Evolutionary conservation across 2,113 vertebrate species (phyloP).

Genomic region (Boulengeromyrus knoepffleri): DNA sequence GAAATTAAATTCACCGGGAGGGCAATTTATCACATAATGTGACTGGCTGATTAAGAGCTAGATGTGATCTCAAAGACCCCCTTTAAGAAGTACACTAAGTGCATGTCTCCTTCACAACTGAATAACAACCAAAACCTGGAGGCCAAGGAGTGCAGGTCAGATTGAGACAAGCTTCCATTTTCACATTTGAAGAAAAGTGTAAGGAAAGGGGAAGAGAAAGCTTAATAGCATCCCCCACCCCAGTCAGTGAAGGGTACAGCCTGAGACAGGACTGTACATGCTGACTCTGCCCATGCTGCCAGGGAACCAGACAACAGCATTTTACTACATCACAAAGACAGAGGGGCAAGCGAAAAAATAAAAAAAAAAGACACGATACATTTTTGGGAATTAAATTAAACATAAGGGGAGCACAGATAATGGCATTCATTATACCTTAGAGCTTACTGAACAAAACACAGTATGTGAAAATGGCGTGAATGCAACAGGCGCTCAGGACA

Average conservation of each 20-base stretch:
- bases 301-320: not conserved
- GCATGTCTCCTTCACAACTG: not conserved
- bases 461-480: constrained; percentile 71
- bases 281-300: not conserved
- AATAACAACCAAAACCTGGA: not conserved
- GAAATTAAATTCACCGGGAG: not conserved
- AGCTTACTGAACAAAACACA: constrained; percentile 90
- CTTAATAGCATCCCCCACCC: not conserved
- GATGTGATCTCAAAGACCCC: not conserved
- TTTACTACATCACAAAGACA: constrained; percentile 20
- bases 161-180: not conserved
- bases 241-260: not conserved
- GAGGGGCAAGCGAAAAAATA: not conserved
- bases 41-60: not conserved
- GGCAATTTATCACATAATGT: not conserved
- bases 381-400: constrained; percentile 39
- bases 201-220: not conserved
- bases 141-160: not conserved
- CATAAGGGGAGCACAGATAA: constrained; percentile 31
- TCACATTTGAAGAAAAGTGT: not conserved
- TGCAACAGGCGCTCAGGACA: constrained; percentile 61
- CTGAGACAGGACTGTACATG: not conserved
- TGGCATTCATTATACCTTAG: constrained; percentile 57
- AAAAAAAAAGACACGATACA: constrained; percentile 19
- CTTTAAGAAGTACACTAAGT: not conserved